Base-by-base conservation (phyloP, 2,113 vertebrate species). In the Daboia siamensis region DNA sequence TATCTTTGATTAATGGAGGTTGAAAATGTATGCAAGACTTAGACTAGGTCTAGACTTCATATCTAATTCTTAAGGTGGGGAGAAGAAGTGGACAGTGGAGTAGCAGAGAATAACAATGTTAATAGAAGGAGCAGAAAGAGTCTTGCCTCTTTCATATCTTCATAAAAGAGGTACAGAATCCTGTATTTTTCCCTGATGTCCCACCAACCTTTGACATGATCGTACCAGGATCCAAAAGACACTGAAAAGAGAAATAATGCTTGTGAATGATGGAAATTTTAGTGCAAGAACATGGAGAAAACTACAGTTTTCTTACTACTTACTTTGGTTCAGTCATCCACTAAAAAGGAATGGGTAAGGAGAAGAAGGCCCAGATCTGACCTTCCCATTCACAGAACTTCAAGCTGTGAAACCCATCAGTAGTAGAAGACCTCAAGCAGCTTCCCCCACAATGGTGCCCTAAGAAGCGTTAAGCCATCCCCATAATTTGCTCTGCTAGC, bases 131-230 rank as follows among this genome's bases (percentile, higher is more conserved):
- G 9, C 5, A 5, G 51, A 24, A 15, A 26, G 26, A 23, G 95
- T 69, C 95, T 98, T 93, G 98, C 98, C 98, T 98, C 97, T 89
- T 96, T 95, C 90, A 98, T 33, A 94, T 99, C 98, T 93, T 99
- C 98, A 17, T 97, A 99, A 96, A 98, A 98, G 93, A 98, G 96
- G 93, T 98, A 98, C 55, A 98, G 97, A 44, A 98, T 44, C 1
- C 97, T 98, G 55, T 98, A 94, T 0, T 96, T 97, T 90, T 93
- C 89, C n/a, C 96, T 97, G 93, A 98, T 98, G 94, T 98, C 95
- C 98, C 98, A 98, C 98, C 98, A 98, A 91, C 95, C 96, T 91
- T 57, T 97, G 87, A 98, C 98, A 1, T 98, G 98, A 90, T 98
- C 96, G 88, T 98, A 97, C 98, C 98, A 98, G 39, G 98, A 96